These are phyloP conservation scores for Sipunculus nudus DNA, from an alignment of 2,888 invertebrate genomes.

Conservation along the genomic window DNA sequence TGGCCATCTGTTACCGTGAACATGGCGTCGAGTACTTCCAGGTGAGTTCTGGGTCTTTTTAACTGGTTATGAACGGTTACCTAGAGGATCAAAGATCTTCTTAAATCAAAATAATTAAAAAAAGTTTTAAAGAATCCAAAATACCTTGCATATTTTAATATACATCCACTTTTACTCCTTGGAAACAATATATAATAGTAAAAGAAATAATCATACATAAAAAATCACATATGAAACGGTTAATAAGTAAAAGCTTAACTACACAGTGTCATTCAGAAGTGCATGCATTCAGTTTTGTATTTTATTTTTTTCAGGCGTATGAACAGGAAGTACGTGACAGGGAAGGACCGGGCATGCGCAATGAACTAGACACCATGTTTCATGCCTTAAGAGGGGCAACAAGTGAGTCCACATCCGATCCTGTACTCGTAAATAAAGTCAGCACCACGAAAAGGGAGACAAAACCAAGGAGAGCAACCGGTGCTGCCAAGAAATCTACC, in stretches of 20 bases:
- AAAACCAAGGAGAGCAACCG: background rate
- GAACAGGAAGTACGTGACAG: slow-evolving; percentile 14
- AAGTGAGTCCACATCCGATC: too few species aligned
- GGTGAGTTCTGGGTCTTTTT: slow-evolving; percentile 31
- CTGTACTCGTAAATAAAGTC: too few species aligned
- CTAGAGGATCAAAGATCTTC: too few species aligned
- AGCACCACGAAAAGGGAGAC: too few species aligned
- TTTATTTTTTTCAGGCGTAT: slow-evolving; percentile 6
- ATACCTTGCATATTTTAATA: too few species aligned
- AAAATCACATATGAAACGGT: background rate
- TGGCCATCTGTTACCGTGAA: slow-evolving; percentile 62
- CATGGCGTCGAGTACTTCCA: slow-evolving; percentile 48
- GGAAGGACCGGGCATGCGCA: slow-evolving; percentile 31
- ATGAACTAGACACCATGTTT: slow-evolving; percentile 50
- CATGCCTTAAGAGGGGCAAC: slow-evolving; percentile 38
- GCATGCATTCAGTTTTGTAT: background rate
- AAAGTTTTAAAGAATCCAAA: too few species aligned
- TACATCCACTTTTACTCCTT: too few species aligned
- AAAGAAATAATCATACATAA: background rate
- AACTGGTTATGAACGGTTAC: too few species aligned
- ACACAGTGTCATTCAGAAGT: background rate
- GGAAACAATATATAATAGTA: background rate
- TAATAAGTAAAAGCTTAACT: background rate
- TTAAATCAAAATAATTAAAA: too few species aligned
- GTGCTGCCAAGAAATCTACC: background rate